These are phyloP conservation scores for Clinocottus analis DNA, from an alignment of 2,113 vertebrate genomes.

Conservation along the genomic window DNA sequence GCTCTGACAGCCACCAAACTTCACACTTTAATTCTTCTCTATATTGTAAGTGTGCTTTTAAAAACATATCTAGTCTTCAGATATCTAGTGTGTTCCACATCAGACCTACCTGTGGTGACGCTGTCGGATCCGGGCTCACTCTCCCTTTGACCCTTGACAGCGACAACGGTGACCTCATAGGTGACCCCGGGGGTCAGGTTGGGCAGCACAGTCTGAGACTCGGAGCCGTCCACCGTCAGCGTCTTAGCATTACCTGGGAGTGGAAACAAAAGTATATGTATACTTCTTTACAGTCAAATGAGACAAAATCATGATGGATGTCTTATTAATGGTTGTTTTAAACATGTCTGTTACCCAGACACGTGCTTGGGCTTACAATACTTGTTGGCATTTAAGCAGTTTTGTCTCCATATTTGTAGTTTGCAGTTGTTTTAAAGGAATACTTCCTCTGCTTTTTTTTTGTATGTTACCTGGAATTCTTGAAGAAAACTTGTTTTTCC, in stretches of 20 bases:
- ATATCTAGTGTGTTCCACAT: too few relatives aligned
- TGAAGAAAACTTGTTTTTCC: too few relatives aligned
- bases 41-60: too few relatives aligned
- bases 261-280: constrained; percentile 13
- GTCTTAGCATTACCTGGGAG: constrained; percentile 84
- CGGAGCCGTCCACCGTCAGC: constrained; percentile 85
- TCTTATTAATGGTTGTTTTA: neutral
- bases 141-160: constrained; percentile 91
- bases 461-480: too few relatives aligned
- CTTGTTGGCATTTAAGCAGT: neutral
- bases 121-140: constrained; percentile 90
- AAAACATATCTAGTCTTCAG: too few relatives aligned
- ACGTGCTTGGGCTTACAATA: neutral
- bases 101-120: constrained; percentile 89
- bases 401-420: neutral
- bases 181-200: constrained; percentile 89
- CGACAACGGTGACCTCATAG: constrained; percentile 89
- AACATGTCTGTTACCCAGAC: neutral
- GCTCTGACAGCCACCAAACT: neutral
- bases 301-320: neutral
- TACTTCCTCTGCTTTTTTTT: too few relatives aligned
- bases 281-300: neutral
- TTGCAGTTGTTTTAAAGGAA: neutral
- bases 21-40: neutral
- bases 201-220: constrained; percentile 84